Conservation (phyloP, 2,888 invertebrate genomes). For the Drosophila fungiperda region DNA sequence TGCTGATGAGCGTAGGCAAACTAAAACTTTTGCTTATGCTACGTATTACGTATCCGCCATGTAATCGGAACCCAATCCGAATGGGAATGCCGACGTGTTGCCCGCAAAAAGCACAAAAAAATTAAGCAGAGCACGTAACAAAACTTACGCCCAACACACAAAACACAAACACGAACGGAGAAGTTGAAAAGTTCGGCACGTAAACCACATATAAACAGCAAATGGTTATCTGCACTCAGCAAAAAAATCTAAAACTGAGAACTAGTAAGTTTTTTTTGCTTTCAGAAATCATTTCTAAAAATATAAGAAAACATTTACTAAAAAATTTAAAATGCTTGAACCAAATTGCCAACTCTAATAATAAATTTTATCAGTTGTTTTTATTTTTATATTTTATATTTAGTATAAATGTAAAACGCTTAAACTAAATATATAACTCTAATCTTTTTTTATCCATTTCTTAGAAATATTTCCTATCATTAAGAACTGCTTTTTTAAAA, state of each 20-base stretch:
- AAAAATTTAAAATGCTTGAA: too few relatives aligned
- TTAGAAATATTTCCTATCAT: too few relatives aligned
- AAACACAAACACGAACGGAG: conserved; percentile 39
- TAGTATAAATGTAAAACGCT: too few relatives aligned
- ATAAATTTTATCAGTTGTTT: too few relatives aligned
- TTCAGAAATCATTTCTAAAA: background rate
- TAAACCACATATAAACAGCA: conserved; percentile 54
- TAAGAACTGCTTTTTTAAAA: too few relatives aligned
- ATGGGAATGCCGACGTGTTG: conserved; percentile 31
- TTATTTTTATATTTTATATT: too few relatives aligned
- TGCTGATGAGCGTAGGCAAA: conserved; percentile 2
- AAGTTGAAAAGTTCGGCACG: conserved; percentile 46
- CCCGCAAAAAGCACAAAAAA: conserved; percentile 23
- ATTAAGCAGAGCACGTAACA: conserved; percentile 68
- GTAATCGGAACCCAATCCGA: conserved; percentile 68
- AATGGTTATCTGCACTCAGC: conserved; percentile 53
- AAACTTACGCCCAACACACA: conserved; percentile 37
- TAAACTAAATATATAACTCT: too few relatives aligned
- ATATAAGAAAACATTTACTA: background rate
- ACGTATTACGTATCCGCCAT: conserved; percentile 51
- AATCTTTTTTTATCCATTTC: too few relatives aligned
- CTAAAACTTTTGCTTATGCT: conserved; percentile 48
- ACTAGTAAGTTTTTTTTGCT: background rate
- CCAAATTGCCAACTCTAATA: too few relatives aligned
- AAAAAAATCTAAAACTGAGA: background rate